A percentile compares a stretch with the other conserved stretches of the same genome.
Evolutionary conservation across 2,113 vertebrate genomes (phyloP).

Genomic region (Lasiurus cinereus): DNA sequence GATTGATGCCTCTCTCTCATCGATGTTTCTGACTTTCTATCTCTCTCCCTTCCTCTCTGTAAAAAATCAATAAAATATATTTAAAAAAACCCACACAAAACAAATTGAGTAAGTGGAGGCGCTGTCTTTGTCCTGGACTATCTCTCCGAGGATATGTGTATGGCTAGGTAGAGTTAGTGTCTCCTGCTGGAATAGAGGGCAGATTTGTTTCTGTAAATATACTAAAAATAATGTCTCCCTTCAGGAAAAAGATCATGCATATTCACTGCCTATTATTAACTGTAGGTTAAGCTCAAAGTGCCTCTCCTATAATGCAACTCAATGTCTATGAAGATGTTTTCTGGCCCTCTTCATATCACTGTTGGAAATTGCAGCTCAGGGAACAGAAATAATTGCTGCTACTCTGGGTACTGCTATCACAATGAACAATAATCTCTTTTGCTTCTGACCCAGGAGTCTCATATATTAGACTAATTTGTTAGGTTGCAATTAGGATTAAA

Average conservation of each 20-base stretch:
- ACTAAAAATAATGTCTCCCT: conserved; percentile 34
- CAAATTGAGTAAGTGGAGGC: not conserved
- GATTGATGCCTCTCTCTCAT: too few species aligned
- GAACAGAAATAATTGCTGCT: not conserved
- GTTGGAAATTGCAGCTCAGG: not conserved
- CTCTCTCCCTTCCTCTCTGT: too few species aligned
- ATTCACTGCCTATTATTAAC: not conserved
- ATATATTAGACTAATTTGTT: not conserved
- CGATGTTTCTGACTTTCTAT: too few species aligned
- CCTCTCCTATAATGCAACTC: not conserved
- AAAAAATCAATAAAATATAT: too few species aligned
- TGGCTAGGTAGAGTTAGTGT: not conserved
- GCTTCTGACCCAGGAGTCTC: not conserved
- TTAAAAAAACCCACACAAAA: too few species aligned
- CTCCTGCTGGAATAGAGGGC: not conserved
- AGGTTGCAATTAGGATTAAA: conserved; percentile 45
- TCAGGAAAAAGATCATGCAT: not conserved
- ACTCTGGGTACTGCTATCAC: not conserved
- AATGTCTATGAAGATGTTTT: not conserved
- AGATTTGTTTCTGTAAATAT: conserved; percentile 19
- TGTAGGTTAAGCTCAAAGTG: not conserved
- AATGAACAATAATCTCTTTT: conserved; percentile 35
- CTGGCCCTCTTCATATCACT: not conserved
- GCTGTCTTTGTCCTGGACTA: not conserved
- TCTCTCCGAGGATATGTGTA: conserved; percentile 10